Conservation (phyloP, 1,140 invertebrate species). For the Drosophila saltans region DNA sequence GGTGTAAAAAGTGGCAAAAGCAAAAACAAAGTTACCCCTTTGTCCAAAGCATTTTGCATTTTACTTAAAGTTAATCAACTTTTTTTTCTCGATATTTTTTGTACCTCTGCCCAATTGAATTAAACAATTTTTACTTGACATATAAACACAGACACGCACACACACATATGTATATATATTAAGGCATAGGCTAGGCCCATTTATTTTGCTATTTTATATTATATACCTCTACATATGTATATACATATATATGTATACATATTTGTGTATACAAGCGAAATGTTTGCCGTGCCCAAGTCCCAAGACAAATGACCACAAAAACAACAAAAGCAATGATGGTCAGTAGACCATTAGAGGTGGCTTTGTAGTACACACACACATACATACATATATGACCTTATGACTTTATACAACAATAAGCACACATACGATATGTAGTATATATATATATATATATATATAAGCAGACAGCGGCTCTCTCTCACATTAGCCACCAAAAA, state of each 20-base stretch:
- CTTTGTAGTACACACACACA: constrained; percentile 3
- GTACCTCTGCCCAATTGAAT: neutral
- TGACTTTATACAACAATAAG: constrained; percentile 63
- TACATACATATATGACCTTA: constrained; percentile 61
- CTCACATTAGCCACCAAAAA: constrained; percentile 23
- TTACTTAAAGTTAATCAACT: constrained; percentile 11
- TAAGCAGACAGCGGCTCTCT: constrained; percentile 15
- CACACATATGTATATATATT: neutral
- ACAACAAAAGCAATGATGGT: constrained; percentile 6
- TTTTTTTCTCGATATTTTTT: neutral
- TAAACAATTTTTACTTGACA: constrained; percentile 6
- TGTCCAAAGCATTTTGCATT: constrained; percentile 5
- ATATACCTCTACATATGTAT: neutral
- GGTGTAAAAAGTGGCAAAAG: constrained; percentile 23
- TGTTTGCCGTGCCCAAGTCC: constrained; percentile 40
- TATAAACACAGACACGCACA: constrained; percentile 18
- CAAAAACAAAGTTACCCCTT: constrained; percentile 39
- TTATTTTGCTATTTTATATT: constrained; percentile 56
- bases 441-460: constrained; percentile 36
- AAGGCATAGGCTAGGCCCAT: constrained; percentile 32
- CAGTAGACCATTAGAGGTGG: constrained; percentile 14
- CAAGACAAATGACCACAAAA: constrained; percentile 50
- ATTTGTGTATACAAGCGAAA: neutral
- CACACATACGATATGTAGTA: neutral
- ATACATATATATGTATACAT: neutral